A percentile compares a stretch with the other conserved stretches of the same genome.
Conservation (phyloP, 30 jellyfish, hydroid and myxozoan species). For the Aurelia coerulea region DNA sequence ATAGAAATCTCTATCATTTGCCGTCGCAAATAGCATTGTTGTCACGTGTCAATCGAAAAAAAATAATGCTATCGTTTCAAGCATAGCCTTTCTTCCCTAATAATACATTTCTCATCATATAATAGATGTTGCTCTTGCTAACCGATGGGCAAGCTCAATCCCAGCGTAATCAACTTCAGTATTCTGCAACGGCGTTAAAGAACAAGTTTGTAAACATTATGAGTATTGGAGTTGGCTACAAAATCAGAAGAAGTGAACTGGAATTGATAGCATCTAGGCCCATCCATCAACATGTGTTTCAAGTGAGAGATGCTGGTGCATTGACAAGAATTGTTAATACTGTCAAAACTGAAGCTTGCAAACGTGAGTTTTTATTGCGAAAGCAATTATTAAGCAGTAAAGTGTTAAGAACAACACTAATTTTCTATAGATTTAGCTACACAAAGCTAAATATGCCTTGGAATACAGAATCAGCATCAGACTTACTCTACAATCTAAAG, state of each 20-base stretch:
- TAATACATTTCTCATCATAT: background rate
- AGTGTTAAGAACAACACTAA: too few species aligned
- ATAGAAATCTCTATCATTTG: too few species aligned
- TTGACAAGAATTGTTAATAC: constrained; percentile 36
- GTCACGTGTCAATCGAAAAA: too few species aligned
- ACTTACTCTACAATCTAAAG: too few species aligned
- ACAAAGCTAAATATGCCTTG: too few species aligned
- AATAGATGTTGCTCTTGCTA: constrained; percentile 62
- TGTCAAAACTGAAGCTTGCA: constrained; percentile 77
- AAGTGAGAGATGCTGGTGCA: constrained; percentile 67
- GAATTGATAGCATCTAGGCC: constrained; percentile 78
- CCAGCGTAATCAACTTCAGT: constrained; percentile 29
- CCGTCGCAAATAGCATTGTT: too few species aligned
- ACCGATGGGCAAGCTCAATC: constrained; percentile 81
- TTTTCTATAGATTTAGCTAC: too few species aligned
- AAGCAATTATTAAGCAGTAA: too few species aligned
- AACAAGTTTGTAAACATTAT: constrained; percentile 70
- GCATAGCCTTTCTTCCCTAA: too few species aligned
- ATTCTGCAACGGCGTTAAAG: constrained; percentile 65
- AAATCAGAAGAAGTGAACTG: constrained; percentile 53
- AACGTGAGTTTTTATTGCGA: constrained; percentile 45
- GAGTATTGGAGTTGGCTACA: constrained; percentile 72
- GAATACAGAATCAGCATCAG: too few species aligned
- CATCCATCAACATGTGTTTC: constrained; percentile 58
- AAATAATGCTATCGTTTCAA: too few species aligned